Evolutionary conservation across 2,888 invertebrate species (phyloP), one percentile per base, ranked within the genome.

Genomic region (Latheticus oryzae): DNA sequence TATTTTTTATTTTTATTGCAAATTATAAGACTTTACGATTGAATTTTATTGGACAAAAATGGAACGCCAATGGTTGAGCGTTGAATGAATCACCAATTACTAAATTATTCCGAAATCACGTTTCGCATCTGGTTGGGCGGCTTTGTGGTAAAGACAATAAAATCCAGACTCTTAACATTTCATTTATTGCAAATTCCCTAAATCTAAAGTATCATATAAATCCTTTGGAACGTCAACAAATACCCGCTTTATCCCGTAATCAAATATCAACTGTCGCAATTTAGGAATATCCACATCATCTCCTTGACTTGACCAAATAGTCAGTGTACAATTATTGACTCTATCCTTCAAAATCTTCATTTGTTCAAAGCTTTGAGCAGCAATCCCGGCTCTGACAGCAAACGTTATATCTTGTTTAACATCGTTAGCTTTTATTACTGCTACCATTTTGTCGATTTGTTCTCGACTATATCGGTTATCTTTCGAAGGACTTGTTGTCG

Each of bases 201-300:
- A 76, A 62, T 80, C 78, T 12, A 88, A 76, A 59, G 82, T 74
- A 2, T 78, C 76, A 2, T 80, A 80, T 2, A 89, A 72, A 8
- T 84, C 83, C 1, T 82, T 78, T 0, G 93, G 93, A 1, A 95
- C 85, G 76, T 95, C 95, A 60, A 93, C 77, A 76, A 88, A 95
- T 1, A 90, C 85, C 60, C 84, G 84, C 60, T 87, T 81, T 2
- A 85, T 70, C 0, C 91, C 91, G 12, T 90, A 81, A 0, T 83
- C 80, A 24, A 83, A 81, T 62, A 93, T 87, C 24, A 94, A 79
- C 5, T 83, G 78, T 1, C 86, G 82, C 43, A 95, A 81, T 35
- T 85, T 81, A 1, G 81, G 78, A 2, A 87, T 83, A 70, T 91
- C 82, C 9, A 93, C 89, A 7, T 79, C 73, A 73, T 94, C 93